Percentiles rank a stretch among this genome's conserved stretches.
phyloP scores from a whole-genome alignment of 2,797 vertebrate genomes.

The Cuniculus paca region DNA sequence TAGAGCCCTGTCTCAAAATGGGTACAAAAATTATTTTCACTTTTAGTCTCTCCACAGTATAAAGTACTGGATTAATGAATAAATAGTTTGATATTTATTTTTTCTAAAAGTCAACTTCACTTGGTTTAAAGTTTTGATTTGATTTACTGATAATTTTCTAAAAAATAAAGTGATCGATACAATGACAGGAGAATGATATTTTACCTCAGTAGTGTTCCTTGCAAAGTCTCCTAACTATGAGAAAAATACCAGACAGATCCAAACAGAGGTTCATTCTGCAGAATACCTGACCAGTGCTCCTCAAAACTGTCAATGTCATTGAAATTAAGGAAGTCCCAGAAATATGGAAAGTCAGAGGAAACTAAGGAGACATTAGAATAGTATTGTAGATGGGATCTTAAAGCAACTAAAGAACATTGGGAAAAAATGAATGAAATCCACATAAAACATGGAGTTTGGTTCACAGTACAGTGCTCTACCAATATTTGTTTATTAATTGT shows the following conservation, averaged over 20 bases:
- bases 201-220: neutral
- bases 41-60: neutral
- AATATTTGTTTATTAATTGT: neutral
- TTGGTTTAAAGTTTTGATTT: conserved; percentile 5
- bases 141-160: neutral
- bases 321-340: neutral
- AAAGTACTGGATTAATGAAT: neutral
- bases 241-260: conserved; percentile 17
- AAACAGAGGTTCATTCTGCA: neutral
- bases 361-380: neutral
- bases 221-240: neutral
- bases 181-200: neutral
- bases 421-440: neutral
- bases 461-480: neutral
- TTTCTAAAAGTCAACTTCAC: conserved; percentile 40
- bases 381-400: neutral
- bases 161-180: neutral
- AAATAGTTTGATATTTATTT: neutral
- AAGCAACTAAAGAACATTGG: neutral
- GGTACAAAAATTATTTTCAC: conserved; percentile 13
- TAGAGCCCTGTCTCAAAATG: conserved; percentile 27
- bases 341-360: neutral
- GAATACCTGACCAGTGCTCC: neutral
- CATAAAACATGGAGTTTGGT: neutral
- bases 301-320: neutral